Evolutionary conservation across 2,888 invertebrate genomes (phyloP), one percentile per base, ranked within the genome.

Genomic region (Amitus sp.): DNA sequence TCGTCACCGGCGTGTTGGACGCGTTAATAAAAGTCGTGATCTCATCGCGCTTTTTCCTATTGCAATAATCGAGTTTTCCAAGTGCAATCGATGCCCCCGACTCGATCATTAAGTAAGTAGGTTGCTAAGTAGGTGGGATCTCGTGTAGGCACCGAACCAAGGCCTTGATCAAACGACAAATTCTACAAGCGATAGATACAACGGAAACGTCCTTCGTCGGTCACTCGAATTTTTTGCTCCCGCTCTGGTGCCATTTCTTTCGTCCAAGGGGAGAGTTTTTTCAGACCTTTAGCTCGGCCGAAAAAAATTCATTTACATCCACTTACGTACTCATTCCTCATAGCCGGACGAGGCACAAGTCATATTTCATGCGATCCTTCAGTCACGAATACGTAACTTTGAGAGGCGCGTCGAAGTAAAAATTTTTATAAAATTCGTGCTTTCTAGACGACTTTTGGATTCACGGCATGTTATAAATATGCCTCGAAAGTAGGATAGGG

Each of bases 121-220:
- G 67, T 53, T 62, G 69, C 66, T 63, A 64, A 69, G 70, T 68
- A 68, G 69, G 65, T 61, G 67, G 64, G 60, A 66, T 66, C 66
- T 61, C 60, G 71, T 69, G 71, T 73, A 73, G 73, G 71, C 69
- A 68, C 48, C 18, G 67, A 69, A 62, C 48, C 66, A 42, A 71
- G 73, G 71, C 71, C 73, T 73, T 73, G 73, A 68, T 73, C 71
- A 67, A 48, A 48, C 65, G 60, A 62, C 64, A 68, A 69, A 69
- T 66, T 61, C 66, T 62, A 65, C 64, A 62, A 67, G 27, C 60
- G n/a, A n/a, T n/a, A n/a, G n/a, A n/a, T n/a, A n/a, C n/a, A n/a
- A n/a, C n/a, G 50, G 60, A 60, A 64, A 64, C 60, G 60, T 54
- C 64, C 64, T 64, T 64, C 64, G 60, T 45, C 60, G 57, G 50